These are phyloP conservation scores for Stenopsyche tienmushanensis DNA, from an alignment of 1,140 invertebrate genomes.

Conservation along the genomic window DNA sequence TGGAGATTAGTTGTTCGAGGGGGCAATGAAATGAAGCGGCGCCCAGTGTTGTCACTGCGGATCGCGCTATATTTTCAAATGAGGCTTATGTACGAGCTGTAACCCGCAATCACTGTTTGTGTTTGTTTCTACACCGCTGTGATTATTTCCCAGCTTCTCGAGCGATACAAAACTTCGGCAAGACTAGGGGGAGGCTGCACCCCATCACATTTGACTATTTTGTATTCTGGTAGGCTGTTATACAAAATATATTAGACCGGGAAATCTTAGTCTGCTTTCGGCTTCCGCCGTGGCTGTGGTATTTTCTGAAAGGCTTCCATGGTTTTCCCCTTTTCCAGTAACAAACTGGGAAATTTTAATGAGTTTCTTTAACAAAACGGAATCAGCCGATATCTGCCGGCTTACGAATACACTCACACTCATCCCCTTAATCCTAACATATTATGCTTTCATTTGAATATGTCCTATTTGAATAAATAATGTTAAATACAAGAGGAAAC, in stretches of 20 bases:
- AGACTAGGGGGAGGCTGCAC: not conserved
- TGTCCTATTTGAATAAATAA: not conserved
- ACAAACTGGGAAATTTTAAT: slow-evolving; percentile 25
- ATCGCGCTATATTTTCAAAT: not conserved
- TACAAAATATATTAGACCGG: slow-evolving; percentile 21
- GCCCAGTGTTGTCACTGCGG: not conserved
- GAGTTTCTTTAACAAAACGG: slow-evolving; percentile 14
- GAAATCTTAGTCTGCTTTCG: slow-evolving; percentile 1
- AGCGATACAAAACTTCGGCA: slow-evolving; percentile 18
- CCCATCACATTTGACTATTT: slow-evolving; percentile 19
- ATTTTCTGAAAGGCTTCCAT: not conserved
- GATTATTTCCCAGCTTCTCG: slow-evolving; percentile 14
- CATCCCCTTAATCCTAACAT: not conserved
- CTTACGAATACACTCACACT: not conserved
- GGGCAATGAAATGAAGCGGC: too few relatives aligned
- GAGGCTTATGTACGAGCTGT: not conserved
- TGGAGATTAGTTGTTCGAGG: too few relatives aligned
- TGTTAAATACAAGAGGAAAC: too few relatives aligned
- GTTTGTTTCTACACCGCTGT: slow-evolving; percentile 14
- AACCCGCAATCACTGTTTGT: slow-evolving; percentile 12
- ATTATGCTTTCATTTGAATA: not conserved
- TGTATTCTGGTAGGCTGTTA: slow-evolving; percentile 12
- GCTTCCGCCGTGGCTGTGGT: not conserved
- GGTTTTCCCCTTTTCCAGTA: slow-evolving; percentile 8
- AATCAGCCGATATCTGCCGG: not conserved